phyloP scores from a whole-genome alignment of 2,797 vertebrate species.

The Calcarius lapponicus region DNA sequence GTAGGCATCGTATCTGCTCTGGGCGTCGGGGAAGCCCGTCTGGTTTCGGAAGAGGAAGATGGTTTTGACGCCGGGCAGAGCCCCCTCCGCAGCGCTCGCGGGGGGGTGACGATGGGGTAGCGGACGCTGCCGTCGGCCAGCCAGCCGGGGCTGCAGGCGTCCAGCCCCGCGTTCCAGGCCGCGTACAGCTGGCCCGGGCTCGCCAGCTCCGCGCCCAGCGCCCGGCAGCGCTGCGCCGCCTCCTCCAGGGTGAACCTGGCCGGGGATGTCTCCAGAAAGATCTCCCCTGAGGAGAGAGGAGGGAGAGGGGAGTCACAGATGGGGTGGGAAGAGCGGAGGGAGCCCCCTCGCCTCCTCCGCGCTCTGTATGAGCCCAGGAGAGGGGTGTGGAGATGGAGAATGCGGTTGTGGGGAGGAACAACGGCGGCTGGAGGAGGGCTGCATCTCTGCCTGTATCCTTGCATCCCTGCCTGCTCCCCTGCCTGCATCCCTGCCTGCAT shows the following conservation, averaged over 20 bases:
- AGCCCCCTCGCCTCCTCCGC: background rate
- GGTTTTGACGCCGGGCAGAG: slow-evolving; percentile 87
- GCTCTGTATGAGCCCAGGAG: background rate
- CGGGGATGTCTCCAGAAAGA: slow-evolving; percentile 82
- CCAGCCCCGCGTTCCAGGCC: slow-evolving; percentile 88
- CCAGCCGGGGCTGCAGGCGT: slow-evolving; percentile 93
- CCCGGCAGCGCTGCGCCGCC: slow-evolving; percentile 81
- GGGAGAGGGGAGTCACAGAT: background rate
- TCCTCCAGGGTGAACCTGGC: slow-evolving; percentile 85
- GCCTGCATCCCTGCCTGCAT: too few species aligned
- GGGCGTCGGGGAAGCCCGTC: slow-evolving; percentile 88
- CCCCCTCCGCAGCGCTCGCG: slow-evolving; percentile 88
- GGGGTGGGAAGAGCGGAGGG: background rate
- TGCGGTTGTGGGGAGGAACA: too few species aligned
- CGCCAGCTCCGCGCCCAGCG: slow-evolving; percentile 80
- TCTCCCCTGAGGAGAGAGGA: slow-evolving; percentile 79
- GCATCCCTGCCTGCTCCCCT: background rate
- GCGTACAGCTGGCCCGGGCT: slow-evolving; percentile 89
- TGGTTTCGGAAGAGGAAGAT: slow-evolving; percentile 91
- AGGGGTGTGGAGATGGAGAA: background rate
- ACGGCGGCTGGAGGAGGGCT: background rate
- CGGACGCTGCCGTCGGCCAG: slow-evolving; percentile 91
- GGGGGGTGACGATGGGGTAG: slow-evolving; percentile 88
- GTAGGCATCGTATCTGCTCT: slow-evolving; percentile 86
- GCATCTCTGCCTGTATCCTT: background rate